phyloP scores from a whole-genome alignment of 2,113 vertebrate genomes.

The Nyctereutes procyonoides region DNA sequence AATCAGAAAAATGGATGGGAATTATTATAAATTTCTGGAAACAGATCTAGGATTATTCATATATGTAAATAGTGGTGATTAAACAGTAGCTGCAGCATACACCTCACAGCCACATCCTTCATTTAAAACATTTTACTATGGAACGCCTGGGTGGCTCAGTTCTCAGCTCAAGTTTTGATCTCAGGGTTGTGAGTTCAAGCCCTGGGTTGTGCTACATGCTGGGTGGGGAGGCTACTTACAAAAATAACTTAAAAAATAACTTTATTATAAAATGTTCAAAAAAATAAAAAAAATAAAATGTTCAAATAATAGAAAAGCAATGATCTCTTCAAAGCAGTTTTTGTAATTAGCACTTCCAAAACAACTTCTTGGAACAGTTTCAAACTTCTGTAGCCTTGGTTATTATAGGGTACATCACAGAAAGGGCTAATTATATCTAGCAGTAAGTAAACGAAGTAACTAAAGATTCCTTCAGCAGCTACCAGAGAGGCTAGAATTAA shows the following conservation, averaged over 20 bases:
- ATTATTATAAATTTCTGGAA: slow-evolving; percentile 53
- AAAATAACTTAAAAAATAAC: neutral
- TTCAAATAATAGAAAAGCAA: slow-evolving; percentile 57
- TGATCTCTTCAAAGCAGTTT: slow-evolving; percentile 55
- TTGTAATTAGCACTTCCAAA: slow-evolving; percentile 60
- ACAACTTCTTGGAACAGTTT: slow-evolving; percentile 66
- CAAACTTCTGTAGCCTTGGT: slow-evolving; percentile 61
- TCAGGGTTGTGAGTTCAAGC: neutral
- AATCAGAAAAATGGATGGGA: slow-evolving; percentile 25
- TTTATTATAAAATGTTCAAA: slow-evolving; percentile 37
- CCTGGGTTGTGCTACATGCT: neutral
- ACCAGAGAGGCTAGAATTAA: slow-evolving; percentile 51
- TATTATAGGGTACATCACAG: slow-evolving; percentile 60
- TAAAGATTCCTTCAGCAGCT: slow-evolving; percentile 46
- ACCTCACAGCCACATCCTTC: slow-evolving; percentile 21
- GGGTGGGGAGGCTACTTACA: neutral
- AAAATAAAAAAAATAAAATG: no score
- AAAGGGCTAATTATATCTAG: slow-evolving; percentile 69
- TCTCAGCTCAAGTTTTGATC: neutral
- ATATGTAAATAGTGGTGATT: neutral
- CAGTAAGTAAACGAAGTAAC: slow-evolving; percentile 50
- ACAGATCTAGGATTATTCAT: slow-evolving; percentile 21
- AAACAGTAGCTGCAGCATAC: slow-evolving; percentile 20
- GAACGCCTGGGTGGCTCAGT: neutral
- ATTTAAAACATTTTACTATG: slow-evolving; percentile 10